phyloP scores from a whole-genome alignment of 2,113 vertebrate species.

The Malurus elegans region DNA sequence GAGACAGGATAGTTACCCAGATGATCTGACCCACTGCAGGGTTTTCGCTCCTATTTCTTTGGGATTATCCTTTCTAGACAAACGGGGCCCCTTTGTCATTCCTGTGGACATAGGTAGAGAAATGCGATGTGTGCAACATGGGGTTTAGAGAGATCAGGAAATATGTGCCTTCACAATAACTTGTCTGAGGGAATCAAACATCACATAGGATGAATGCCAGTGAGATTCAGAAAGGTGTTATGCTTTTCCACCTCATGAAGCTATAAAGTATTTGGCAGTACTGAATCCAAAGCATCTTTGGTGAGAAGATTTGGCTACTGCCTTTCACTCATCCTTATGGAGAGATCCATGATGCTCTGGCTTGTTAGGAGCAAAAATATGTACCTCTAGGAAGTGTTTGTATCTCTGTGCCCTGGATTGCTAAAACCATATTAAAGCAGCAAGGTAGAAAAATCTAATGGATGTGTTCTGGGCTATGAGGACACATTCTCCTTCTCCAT shows the following conservation, averaged over 20 bases:
- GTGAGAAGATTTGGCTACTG: neutral
- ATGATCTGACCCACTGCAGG: neutral
- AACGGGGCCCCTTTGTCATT: neutral
- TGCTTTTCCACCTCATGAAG: neutral
- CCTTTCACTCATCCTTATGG: neutral
- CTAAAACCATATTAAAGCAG: neutral
- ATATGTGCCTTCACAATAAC: neutral
- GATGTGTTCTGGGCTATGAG: neutral
- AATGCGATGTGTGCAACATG: neutral
- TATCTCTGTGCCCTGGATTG: neutral
- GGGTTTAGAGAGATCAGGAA: neutral
- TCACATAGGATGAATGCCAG: neutral
- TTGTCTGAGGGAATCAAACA: neutral
- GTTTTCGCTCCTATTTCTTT: neutral
- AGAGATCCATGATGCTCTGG: neutral
- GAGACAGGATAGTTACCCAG: neutral
- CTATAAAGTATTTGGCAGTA: neutral
- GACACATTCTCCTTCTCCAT: neutral
- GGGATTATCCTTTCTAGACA: neutral
- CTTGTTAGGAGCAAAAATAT: neutral
- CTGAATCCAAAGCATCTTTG: neutral
- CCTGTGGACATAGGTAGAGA: neutral
- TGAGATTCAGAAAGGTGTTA: neutral
- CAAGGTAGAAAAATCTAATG: neutral
- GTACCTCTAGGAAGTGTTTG: neutral